These are phyloP conservation scores for Helleia helle DNA, from an alignment of 2,888 invertebrate species.

Conservation along the genomic window DNA sequence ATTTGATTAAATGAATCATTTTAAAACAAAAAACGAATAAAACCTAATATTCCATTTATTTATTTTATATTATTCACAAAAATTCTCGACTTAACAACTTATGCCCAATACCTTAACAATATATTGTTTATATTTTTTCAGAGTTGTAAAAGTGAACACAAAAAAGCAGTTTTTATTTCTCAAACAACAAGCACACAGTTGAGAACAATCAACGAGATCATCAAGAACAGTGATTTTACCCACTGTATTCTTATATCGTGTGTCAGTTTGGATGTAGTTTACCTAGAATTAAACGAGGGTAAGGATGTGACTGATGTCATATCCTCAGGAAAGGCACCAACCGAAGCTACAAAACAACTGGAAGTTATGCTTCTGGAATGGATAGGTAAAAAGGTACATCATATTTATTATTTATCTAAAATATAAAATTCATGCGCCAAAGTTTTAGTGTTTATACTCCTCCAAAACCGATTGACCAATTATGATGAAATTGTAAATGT, in stretches of 20 bases:
- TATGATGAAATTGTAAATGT: too few species aligned
- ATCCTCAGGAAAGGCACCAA: slow-evolving; percentile 38
- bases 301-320: slow-evolving; percentile 49
- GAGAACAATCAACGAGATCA: slow-evolving; percentile 73
- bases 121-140: slow-evolving; percentile 29
- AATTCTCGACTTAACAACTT: too few species aligned
- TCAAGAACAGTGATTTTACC: slow-evolving; percentile 74
- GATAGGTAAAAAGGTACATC: slow-evolving; percentile 73
- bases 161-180: slow-evolving; percentile 72
- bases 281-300: slow-evolving; percentile 52
- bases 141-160: slow-evolving; percentile 45
- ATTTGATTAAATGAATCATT: too few species aligned
- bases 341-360: slow-evolving; percentile 44
- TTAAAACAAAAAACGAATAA: too few species aligned
- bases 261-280: slow-evolving; percentile 70
- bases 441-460: too few species aligned
- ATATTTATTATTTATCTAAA: too few species aligned
- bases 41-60: too few species aligned
- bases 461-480: too few species aligned
- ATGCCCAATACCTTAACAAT: too few species aligned
- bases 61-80: too few species aligned
- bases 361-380: slow-evolving; percentile 55
- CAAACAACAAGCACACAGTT: slow-evolving; percentile 69
- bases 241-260: slow-evolving; percentile 76
- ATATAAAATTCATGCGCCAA: too few species aligned